These are phyloP conservation scores for Altica lythri DNA, from an alignment of 2,888 invertebrate genomes.

Conservation along the genomic window DNA sequence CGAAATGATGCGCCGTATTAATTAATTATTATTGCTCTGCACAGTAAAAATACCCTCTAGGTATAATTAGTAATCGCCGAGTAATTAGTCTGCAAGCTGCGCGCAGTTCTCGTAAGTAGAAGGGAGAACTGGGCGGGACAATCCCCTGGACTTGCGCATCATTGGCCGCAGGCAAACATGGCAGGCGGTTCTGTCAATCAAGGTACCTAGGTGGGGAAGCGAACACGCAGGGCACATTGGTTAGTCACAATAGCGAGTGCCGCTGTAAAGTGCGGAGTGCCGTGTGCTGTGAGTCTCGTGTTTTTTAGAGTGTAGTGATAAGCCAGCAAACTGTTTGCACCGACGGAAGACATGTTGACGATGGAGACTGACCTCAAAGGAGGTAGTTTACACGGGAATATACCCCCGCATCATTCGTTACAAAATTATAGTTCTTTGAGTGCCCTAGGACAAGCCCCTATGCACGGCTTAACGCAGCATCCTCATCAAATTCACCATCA, in stretches of 20 bases:
- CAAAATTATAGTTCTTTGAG: constrained; percentile 77
- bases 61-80: constrained; percentile 58
- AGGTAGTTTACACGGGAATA: constrained; percentile 82
- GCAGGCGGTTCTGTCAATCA: constrained; percentile 57
- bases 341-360: constrained; percentile 86
- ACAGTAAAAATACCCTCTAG: constrained; percentile 58
- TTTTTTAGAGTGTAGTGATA: constrained; percentile 47
- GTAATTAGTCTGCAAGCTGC: constrained; percentile 49
- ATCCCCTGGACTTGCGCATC: constrained; percentile 36
- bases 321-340: constrained; percentile 80
- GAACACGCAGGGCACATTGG: constrained; percentile 47
- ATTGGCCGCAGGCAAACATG: constrained; percentile 54
- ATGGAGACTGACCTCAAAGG: constrained; percentile 92
- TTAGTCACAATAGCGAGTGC: constrained; percentile 51
- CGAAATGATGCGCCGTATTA: constrained; percentile 57
- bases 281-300: constrained; percentile 19
- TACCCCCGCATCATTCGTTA: constrained; percentile 79
- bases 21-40: constrained; percentile 58
- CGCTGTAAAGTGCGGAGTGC: constrained; percentile 49
- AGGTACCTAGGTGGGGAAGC: constrained; percentile 41
- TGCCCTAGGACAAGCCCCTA: constrained; percentile 69
- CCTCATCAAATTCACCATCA: constrained; percentile 68
- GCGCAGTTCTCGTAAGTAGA: constrained; percentile 32
- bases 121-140: constrained; percentile 35
- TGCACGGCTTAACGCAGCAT: constrained; percentile 66